phyloP scores from a whole-genome alignment of 2,888 invertebrate genomes.

The Athrips mouffetella region DNA sequence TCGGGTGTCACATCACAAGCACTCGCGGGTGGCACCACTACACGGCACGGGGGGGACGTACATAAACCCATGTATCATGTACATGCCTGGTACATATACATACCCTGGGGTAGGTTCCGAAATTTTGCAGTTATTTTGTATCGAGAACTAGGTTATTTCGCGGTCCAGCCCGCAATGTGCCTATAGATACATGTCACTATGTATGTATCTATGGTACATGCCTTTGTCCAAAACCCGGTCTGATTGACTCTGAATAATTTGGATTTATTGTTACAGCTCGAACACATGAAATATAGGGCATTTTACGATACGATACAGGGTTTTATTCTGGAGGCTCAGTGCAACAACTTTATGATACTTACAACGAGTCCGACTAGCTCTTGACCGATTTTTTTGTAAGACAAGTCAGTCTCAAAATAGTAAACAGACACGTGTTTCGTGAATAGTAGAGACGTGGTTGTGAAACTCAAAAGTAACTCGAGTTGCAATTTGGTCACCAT shows the following conservation, averaged over 20 bases:
- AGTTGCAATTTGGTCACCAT: no score
- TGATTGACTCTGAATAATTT: constrained; percentile 20
- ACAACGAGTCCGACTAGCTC: no score
- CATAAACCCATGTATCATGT: constrained; percentile 69
- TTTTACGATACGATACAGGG: no score
- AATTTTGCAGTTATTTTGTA: constrained; percentile 77
- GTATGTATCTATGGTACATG: neutral
- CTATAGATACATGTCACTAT: neutral
- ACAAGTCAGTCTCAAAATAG: no score
- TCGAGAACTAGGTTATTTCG: constrained; percentile 75
- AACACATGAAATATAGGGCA: neutral
- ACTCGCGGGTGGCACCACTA: constrained; percentile 70
- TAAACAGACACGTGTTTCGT: no score
- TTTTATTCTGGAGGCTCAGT: no score
- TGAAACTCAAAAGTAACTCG: no score
- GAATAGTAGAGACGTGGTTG: no score
- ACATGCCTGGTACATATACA: constrained; percentile 47
- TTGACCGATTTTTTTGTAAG: no score
- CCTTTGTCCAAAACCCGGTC: constrained; percentile 45
- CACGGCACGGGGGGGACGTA: constrained; percentile 48
- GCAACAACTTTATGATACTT: no score
- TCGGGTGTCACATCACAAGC: constrained; percentile 48
- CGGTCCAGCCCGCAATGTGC: constrained; percentile 34
- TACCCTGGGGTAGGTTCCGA: constrained; percentile 53
- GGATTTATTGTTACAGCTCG: constrained; percentile 11